Base-by-base conservation (phyloP, 2,113 vertebrate species). In the Chlorodrepanis virens region DNA sequence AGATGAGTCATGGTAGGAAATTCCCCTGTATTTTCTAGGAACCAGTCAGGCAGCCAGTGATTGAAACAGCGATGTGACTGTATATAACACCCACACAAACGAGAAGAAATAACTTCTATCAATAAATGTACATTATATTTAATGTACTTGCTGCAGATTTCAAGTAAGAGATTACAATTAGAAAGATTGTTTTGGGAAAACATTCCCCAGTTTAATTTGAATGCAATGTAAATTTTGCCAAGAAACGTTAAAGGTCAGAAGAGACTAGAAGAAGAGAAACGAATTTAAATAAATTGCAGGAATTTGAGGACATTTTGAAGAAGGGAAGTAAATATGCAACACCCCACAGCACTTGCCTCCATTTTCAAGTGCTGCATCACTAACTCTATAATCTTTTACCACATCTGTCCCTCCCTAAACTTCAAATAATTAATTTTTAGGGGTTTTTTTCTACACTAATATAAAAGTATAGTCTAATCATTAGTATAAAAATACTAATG, bases 21-120 rank as follows among this genome's bases (percentile, higher is more conserved):
- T 75, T 92, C 92, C 93, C 92, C 92, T 69, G 1, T 71, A 89
- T 96, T 92, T 87, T 94, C 95, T 93, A 96, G 96, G 96, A 96
- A 95, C 37, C 85, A 77, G 53, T 47, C 21, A 20, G 16, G 78
- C 85, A 84, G 81, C 57, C 72, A 76, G 12, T 47, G 65, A 61
- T 14, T 69, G 91, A 81, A 83, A 84, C 68, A 56, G 71, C 9
- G 39, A 74, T 83, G 71, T 45, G 68, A 53, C 59, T 49, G 3
- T 17, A 40, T 42, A 5, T 7, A 3, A 49, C 80, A 90, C 83
- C 83, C 83, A 90, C 79, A 83, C 45, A 50, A 56, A 57, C 8
- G 40, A 86, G 59, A 83, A 78, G 52, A 77, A 91, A 24, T 22
- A 49, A 42, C 35, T 86, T 20, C 54, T 61, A 39, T 75, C 85